Base-by-base conservation (phyloP, 2,797 vertebrate genomes). In the Apodemus agrarius region DNA sequence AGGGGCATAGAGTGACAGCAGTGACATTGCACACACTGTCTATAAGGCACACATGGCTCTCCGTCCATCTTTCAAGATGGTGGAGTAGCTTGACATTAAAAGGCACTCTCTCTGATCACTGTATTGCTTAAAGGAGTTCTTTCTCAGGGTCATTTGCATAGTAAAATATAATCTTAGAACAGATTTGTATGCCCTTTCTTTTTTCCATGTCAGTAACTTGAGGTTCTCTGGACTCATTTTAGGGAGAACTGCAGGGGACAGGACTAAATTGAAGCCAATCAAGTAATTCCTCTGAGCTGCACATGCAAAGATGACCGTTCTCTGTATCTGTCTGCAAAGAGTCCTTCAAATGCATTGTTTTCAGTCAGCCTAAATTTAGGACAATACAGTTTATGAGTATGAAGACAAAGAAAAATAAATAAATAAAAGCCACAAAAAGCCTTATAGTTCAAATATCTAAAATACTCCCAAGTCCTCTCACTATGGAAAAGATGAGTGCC, bases 331-430 rank as follows among this genome's bases (percentile, higher is more conserved):
- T 46, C n/a, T 46, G 78, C 49, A 74, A 24, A 4, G 52, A 78
- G 14, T 83, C 89, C 95, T 94, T 89, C 86, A 94, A 76, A 83
- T 26, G 49, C 57, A 92, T 69, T 88, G 92, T 54, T 93, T 86
- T 90, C 5, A 26, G 46, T 87, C 59, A 93, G 90, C 61, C 54
- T 59, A 90, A 93, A 96, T 94, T 76, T 85, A 40, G 49, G 84
- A 37, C 95, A 94, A 97, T 19, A 13, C 69, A 80, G 97, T 94
- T 97, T 89, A 63, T 92, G 37, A 95, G 81, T 76, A 57, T 34
- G 92, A 85, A 97, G 89, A 97, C 86, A 93, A 97, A 54, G 54
- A 82, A 95, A 97, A 97, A 75, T 49, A 84, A 97, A 75, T 49
- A 84, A 61, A 93, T 43, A 67, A 67, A 85, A 67, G 90, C n/a